Evolutionary conservation across 1,140 invertebrate genomes (phyloP).

Genomic region (Drepana arcuata): DNA sequence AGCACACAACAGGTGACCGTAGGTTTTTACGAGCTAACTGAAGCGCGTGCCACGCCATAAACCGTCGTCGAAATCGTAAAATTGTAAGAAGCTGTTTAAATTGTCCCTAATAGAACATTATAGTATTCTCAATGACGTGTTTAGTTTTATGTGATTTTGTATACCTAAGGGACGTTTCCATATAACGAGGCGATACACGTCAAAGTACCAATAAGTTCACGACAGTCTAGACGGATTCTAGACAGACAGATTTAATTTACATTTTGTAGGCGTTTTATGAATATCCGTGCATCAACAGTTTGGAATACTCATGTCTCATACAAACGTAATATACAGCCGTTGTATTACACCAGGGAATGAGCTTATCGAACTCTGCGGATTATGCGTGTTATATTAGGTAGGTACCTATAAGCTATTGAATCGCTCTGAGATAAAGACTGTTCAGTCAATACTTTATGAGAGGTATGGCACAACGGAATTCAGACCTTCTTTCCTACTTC

Average conservation of each 20-base stretch:
- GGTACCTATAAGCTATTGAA: no score
- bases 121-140: conserved; percentile 28
- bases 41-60: conserved; percentile 33
- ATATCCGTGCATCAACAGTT: no score
- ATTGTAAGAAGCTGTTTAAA: conserved; percentile 35
- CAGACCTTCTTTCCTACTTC: no score
- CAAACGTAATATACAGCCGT: no score
- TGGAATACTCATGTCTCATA: no score
- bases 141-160: conserved; percentile 30
- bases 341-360: no score
- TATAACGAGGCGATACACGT: conserved; percentile 17
- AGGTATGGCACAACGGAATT: no score
- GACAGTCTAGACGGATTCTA: conserved; percentile 10
- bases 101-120: conserved; percentile 39
- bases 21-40: conserved; percentile 41
- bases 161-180: conserved; percentile 20
- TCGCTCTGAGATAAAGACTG: no score
- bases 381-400: no score
- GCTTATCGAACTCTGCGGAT: no score
- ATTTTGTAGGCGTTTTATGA: no score
- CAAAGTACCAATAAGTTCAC: conserved; percentile 16
- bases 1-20: conserved; percentile 52
- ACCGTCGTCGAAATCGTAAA: conserved; percentile 38
- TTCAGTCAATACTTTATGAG: no score
- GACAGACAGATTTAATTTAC: neutral